These are phyloP conservation scores for Eledona agricola DNA, from an alignment of 2,888 invertebrate species.

Conservation along the genomic window DNA sequence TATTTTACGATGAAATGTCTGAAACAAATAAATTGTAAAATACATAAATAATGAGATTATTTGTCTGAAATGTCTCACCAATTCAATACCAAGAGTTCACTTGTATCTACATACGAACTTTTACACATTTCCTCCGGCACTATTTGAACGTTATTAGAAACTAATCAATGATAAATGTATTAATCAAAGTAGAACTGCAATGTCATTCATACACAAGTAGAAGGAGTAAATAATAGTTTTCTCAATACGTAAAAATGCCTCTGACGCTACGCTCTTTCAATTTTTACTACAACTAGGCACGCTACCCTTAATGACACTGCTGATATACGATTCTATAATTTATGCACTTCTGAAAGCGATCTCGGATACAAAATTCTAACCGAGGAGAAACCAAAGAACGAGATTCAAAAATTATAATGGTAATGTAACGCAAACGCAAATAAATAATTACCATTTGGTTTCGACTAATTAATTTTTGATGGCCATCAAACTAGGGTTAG, in stretches of 20 bases:
- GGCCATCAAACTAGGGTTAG: slow-evolving; percentile 27
- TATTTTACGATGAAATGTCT: too few species aligned
- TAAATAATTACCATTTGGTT: slow-evolving; percentile 18
- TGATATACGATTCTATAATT: slow-evolving; percentile 31
- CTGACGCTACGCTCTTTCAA: slow-evolving; percentile 22
- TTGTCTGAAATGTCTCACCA: too few species aligned
- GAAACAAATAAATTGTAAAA: too few species aligned
- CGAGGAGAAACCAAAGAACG: too few species aligned
- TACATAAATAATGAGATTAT: too few species aligned
- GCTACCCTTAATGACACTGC: slow-evolving; percentile 30
- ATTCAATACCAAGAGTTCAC: too few species aligned
- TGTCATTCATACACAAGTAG: slow-evolving; percentile 22
- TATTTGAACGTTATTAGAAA: slow-evolving; percentile 1
- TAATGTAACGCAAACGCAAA: slow-evolving; percentile 17
- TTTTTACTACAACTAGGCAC: slow-evolving; percentile 27
- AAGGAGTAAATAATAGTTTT: slow-evolving; percentile 26
- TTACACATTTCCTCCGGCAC: neutral
- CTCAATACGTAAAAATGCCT: slow-evolving; percentile 25
- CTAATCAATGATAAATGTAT: too few species aligned
- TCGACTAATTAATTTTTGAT: slow-evolving; percentile 28
- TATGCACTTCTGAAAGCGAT: slow-evolving; percentile 22
- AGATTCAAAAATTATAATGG: slow-evolving; percentile 8
- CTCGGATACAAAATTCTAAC: too few species aligned
- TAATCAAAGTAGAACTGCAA: too few species aligned
- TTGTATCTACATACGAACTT: too few species aligned